Base-by-base conservation (phyloP, 2,888 invertebrate species). In the Rhagophthalmus giganteus region DNA sequence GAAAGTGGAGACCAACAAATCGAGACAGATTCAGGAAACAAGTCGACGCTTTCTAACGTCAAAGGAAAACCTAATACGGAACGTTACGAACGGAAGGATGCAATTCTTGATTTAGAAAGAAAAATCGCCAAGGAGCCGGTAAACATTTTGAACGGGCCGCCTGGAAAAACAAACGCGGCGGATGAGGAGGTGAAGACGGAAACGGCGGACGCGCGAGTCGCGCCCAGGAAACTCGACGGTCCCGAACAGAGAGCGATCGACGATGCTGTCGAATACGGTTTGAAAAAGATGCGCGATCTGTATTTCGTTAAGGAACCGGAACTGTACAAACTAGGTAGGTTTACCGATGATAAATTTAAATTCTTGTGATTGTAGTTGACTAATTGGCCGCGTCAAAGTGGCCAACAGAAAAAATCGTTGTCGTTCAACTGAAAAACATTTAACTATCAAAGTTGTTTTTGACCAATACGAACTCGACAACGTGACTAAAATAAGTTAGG, bases 231-330 rank as follows among this genome's bases (percentile, higher is more conserved):
- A 42, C 38, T 49, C 37, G 34, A 54, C 25, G 42, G 31, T 8
- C 57, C 64, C 1, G 60, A 59, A 24, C 70, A 72, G 35, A 69
- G 72, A 46, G 82, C 83, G 58, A 72, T 86, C n/a, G 71, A 81
- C 50, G 82, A 83, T 67, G 87, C 86, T n/a, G 80, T 83, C 2
- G 79, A 83, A 59, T 82, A 81, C 62, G 87, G 87, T 1, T 76
- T 88, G 65, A 77, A 80, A 58, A 81, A 81, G 54, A 84, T 87
- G 81, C 81, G 82, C 57, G 81, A 86, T 47, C 70, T 88, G 11
- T 82, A 83, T 60, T 76, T 79, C 62, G 74, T 76, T 66, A 81
- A 77, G 65, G 84, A 80, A 73, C 85, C 73, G 62, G 77, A 74
- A 53, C 79, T 78, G 66, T 86, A 81, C 64, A 76, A 81, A 20